Evolutionary conservation across 2,797 vertebrate genomes (phyloP).

Genomic region (Acrocephalus scirpaceus): DNA sequence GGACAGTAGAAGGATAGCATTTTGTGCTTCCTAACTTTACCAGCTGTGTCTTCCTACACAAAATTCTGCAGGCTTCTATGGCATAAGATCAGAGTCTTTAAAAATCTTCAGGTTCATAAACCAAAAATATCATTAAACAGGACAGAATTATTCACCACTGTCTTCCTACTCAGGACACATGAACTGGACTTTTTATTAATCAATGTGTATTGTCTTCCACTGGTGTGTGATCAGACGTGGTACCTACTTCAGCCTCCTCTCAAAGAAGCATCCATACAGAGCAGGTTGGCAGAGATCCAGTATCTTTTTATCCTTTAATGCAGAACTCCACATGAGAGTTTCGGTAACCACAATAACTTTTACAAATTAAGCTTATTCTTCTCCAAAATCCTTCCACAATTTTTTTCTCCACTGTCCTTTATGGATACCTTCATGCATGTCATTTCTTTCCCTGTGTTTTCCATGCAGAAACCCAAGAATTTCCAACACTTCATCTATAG

Average conservation of each 20-base stretch:
- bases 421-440: not conserved
- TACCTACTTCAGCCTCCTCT: not conserved
- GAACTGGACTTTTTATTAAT: not conserved
- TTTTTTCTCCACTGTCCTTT: not conserved
- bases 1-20: not conserved
- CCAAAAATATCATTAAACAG: not conserved
- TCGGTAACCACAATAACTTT: not conserved
- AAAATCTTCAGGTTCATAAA: not conserved
- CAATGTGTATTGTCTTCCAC: not conserved
- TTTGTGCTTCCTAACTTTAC: not conserved
- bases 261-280: not conserved
- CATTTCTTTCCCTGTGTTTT: not conserved
- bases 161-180: not conserved
- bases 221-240: not conserved
- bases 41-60: not conserved
- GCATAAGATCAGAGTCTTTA: not conserved
- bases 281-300: not conserved
- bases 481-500: not conserved
- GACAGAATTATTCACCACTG: not conserved
- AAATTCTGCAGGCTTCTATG: not conserved
- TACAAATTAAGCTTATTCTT: not conserved
- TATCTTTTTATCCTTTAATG: not conserved
- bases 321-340: not conserved
- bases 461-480: not conserved
- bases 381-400: not conserved